Conservation (phyloP, 2,797 vertebrate genomes). For the Peromyscus attwateri region DNA sequence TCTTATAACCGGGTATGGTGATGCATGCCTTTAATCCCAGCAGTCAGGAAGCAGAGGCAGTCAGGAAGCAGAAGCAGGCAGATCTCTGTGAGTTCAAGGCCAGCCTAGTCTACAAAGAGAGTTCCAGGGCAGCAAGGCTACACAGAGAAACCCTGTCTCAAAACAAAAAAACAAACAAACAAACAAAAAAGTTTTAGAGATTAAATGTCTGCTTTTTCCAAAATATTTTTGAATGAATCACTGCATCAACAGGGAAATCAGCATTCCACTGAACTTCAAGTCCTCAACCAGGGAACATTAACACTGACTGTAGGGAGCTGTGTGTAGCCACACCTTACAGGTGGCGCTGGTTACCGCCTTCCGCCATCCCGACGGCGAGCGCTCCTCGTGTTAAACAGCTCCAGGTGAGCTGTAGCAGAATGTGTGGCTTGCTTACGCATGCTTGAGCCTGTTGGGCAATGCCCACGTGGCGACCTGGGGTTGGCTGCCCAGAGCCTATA, state of each 20-base stretch:
- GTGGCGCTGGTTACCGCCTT: too few species aligned
- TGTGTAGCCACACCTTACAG: too few species aligned
- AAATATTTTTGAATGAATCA: conserved; percentile 56
- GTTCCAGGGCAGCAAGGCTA: background rate
- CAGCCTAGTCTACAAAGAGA: background rate
- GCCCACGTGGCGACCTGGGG: too few species aligned
- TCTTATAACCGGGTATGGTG: background rate
- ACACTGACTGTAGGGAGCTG: too few species aligned
- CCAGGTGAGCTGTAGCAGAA: too few species aligned
- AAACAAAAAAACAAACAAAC: background rate
- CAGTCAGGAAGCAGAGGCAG: too few species aligned
- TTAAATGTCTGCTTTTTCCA: conserved; percentile 53
- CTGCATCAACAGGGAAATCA: background rate
- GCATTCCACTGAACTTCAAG: background rate
- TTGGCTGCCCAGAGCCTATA: too few species aligned
- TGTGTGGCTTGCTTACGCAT: too few species aligned
- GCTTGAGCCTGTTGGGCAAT: too few species aligned
- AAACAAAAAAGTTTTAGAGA: conserved; percentile 6
- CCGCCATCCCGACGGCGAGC: too few species aligned
- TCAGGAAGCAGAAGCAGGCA: too few species aligned
- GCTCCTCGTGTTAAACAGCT: too few species aligned
- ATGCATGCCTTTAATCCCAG: background rate
- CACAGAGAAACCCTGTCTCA: background rate
- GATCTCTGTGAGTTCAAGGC: background rate
- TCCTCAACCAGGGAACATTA: conserved; percentile 28